These are phyloP conservation scores for Drosophila greeni DNA, from an alignment of 2,888 invertebrate genomes.

Conservation along the genomic window DNA sequence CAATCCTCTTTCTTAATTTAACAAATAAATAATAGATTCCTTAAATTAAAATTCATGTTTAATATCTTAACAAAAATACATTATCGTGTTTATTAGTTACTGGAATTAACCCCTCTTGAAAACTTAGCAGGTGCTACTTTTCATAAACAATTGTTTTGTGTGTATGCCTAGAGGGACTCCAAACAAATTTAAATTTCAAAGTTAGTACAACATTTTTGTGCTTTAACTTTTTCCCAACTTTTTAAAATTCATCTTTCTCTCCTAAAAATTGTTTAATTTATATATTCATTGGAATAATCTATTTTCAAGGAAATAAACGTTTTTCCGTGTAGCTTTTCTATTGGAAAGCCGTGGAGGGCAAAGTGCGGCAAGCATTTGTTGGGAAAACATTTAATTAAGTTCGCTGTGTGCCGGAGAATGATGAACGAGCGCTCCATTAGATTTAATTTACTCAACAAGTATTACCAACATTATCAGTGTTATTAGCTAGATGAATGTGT, in stretches of 20 bases:
- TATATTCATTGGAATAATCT: not conserved
- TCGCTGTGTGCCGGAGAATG: constrained; percentile 44
- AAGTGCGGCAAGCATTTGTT: constrained; percentile 29
- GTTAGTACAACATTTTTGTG: not conserved
- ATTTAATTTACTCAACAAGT: constrained; percentile 63
- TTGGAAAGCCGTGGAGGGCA: constrained; percentile 5
- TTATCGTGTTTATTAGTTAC: no score
- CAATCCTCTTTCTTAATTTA: not conserved
- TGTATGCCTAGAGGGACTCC: not conserved
- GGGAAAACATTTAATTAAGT: constrained; percentile 60
- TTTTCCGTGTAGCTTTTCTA: not conserved
- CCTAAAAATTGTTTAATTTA: not conserved
- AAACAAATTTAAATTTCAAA: not conserved
- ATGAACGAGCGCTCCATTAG: constrained; percentile 49
- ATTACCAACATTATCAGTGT: constrained; percentile 44
- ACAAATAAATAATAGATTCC: not conserved
- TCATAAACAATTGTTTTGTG: not conserved
- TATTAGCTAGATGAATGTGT: constrained; percentile 40
- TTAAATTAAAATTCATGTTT: no score
- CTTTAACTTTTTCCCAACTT: not conserved
- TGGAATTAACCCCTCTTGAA: no score
- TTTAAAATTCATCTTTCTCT: not conserved
- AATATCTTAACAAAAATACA: no score
- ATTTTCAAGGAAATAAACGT: not conserved
- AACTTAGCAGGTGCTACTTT: no score